Evolutionary conservation across 2,797 vertebrate genomes (phyloP).

Genomic region (Petrocephalus schoutedeni): DNA sequence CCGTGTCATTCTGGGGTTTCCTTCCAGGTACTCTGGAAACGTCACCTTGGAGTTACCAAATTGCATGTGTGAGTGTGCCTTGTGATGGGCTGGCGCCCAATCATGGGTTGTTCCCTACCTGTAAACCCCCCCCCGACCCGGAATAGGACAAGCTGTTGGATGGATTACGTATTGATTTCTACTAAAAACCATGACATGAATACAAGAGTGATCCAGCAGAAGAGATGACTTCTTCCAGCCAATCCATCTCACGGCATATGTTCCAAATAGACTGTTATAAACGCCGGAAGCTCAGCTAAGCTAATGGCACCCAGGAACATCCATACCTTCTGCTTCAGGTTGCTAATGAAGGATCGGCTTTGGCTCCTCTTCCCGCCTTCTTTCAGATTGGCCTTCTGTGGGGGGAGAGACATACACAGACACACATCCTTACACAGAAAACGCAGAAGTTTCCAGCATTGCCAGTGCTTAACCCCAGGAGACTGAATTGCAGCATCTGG

Average conservation of each 20-base stretch:
- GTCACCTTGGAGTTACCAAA: background rate
- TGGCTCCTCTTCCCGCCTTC: conserved; percentile 85
- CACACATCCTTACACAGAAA: background rate
- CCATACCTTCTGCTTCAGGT: conserved; percentile 89
- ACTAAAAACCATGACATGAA: background rate
- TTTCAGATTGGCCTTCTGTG: conserved; percentile 74
- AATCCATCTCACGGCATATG: background rate
- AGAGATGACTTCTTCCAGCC: background rate
- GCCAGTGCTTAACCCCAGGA: background rate
- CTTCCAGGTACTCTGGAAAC: background rate
- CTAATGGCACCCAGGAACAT: background rate
- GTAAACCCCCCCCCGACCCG: background rate
- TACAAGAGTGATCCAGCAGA: background rate
- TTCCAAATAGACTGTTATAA: background rate
- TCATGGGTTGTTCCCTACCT: background rate
- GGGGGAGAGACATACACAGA: conserved; percentile 1
- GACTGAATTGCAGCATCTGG: background rate
- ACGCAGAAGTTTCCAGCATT: background rate
- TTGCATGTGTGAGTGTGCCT: background rate
- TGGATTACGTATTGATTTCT: background rate
- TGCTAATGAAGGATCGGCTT: conserved; percentile 82
- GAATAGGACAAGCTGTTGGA: background rate
- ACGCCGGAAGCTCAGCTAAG: background rate
- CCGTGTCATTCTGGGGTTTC: too few relatives aligned
- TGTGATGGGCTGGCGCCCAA: background rate